Evolutionary conservation across 2,888 invertebrate species (phyloP), one percentile per base, ranked within the genome.

Genomic region (Dendrolimus houi): DNA sequence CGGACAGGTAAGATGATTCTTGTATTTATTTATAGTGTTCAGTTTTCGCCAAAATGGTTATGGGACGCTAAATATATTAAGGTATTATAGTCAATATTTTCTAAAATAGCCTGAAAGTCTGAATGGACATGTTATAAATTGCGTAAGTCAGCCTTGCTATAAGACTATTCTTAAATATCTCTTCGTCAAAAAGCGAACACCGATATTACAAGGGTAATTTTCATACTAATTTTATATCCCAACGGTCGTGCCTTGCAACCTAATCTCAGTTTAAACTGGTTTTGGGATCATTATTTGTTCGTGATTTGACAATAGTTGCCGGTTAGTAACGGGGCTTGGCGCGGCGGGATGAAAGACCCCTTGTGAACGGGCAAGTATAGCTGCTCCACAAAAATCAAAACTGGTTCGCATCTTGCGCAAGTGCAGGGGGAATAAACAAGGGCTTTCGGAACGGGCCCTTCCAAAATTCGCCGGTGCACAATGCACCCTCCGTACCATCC

Each of bases 351-450:
- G 70, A 79, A 78, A 73, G 76, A 74, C 79, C 83, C 83, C 80
- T 79, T 72, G 71, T 72, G 70, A 83, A 80, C 75, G 75, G 74
- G 69, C 77, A 73, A 74, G 76, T 72, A 72, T 67, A 74, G 77
- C 77, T 79, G 81, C 78, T 81, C 83, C 78, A 86, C 78, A 79
- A 87, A 86, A 87, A 85, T 87, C 84, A 83, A 85, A 89, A 90
- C 89, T 85, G 87, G 90, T 89, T 87, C 88, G 80, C 86, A 85
- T 88, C 89, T 89, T 88, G 86, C 88, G 88, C 89, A 88, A 89
- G 84, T 87, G 83, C 84, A 81, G 82, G 87, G 87, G 88, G 85
- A 81, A 74, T 74, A 76, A 83, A 86, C 82, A 85, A 85, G 87
- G 87, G 87, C 80, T 83, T 84, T 82, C 65, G 75, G 77, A 74